Base-by-base conservation (phyloP, 64 coral and sea anemone genomes). In the Dendronephthya gigantea region DNA sequence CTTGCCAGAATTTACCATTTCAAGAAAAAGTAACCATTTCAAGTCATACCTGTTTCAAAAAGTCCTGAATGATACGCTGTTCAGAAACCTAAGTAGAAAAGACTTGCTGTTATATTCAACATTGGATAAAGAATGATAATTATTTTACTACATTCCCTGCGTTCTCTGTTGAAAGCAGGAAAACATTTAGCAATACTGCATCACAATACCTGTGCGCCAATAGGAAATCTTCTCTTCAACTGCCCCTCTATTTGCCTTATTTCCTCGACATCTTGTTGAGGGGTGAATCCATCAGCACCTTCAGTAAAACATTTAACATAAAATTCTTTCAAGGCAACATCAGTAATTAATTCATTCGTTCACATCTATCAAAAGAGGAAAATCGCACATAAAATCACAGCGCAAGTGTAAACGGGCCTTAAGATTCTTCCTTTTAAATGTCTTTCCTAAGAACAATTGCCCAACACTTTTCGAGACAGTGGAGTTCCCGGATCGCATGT, bases 171-270 rank as follows among this genome's bases (percentile, higher is more conserved):
- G 25, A 11, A 0, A 12, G 1, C 68, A 30, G 25, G 30, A 74
- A 74, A 74, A 2, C 32, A 74, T 30, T 27, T 19, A 30, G 32
- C 22, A 2, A 2, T 74, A 74, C 50, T 22, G 50, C n/a, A n/a
- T n/a, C n/a, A n/a, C n/a, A n/a, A n/a, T 89, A 97, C 94, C 87
- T 97, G 94, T 62, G 94, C 93, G 28, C 94, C 94, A 69, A 97
- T 97, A 41, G 94, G 92, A 91, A 97, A 97, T 86, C 94, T 83
- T 83, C 87, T 90, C 90, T 93, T 97, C 22, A 97, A 49, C 52
- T 97, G 94, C 69, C 93, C 93, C 58, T 97, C 94, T 41, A 97
- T 97, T 84, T 97, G 94, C 35, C 92, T 86, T 7, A 97, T 88
- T 83, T 97, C 94, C 36, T 97, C 91, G 33, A 97, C 83, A n/a